These are phyloP conservation scores for Jacana jacana DNA, from an alignment of 2,113 vertebrate species.

Conservation along the genomic window DNA sequence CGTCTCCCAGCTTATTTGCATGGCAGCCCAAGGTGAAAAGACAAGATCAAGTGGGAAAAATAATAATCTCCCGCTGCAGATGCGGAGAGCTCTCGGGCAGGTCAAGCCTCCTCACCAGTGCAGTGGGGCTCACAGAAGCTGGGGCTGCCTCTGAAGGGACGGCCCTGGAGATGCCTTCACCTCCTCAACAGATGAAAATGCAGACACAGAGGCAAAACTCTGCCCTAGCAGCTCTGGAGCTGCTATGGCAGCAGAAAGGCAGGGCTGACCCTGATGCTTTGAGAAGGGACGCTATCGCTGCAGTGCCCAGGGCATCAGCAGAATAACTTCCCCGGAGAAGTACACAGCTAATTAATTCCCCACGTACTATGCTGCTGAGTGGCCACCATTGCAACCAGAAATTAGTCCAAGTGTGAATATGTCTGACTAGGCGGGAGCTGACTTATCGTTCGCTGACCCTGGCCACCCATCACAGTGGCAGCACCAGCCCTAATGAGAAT, in stretches of 20 bases:
- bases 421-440: background rate
- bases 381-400: background rate
- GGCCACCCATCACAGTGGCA: background rate
- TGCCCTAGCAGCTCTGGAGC: background rate
- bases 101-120: rapidly evolving
- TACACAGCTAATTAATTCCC: conserved; percentile 49
- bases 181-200: background rate
- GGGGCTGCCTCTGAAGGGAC: background rate
- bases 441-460: background rate
- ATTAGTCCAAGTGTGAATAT: background rate
- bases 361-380: background rate
- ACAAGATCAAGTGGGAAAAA: background rate
- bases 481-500: background rate
- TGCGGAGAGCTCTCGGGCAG: background rate
- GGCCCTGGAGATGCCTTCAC: rapidly evolving
- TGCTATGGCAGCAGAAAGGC: background rate
- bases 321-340: background rate
- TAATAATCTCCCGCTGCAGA: background rate
- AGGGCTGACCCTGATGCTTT: background rate
- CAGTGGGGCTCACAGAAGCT: rapidly evolving
- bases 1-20: background rate
- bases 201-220: background rate
- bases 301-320: background rate
- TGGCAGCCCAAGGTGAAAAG: conserved; percentile 13
- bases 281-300: background rate